Evolutionary conservation across 1,140 invertebrate genomes (phyloP).

Genomic region (Coenobita brevimanus): DNA sequence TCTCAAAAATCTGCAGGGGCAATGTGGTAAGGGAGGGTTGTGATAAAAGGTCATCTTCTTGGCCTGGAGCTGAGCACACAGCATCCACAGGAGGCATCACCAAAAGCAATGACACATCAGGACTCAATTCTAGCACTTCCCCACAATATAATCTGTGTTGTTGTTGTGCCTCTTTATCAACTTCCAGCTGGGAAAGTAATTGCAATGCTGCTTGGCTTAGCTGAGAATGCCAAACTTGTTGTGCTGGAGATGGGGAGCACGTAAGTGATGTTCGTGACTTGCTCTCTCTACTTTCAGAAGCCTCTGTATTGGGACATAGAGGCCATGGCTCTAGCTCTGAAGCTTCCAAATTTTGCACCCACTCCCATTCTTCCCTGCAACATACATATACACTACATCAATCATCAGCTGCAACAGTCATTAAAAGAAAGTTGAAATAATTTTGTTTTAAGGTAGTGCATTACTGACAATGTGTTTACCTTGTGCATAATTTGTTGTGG

Average conservation of each 20-base stretch:
- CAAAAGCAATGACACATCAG: slow-evolving; percentile 91
- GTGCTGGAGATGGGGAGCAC: slow-evolving; percentile 89
- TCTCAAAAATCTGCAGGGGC: slow-evolving; percentile 81
- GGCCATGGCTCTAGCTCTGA: slow-evolving; percentile 30
- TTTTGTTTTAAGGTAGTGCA: no score
- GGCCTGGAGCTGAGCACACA: slow-evolving; percentile 87
- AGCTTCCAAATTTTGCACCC: slow-evolving; percentile 73
- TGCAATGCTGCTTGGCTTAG: slow-evolving; percentile 74
- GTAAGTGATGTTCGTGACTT: slow-evolving; percentile 90
- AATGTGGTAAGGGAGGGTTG: slow-evolving; percentile 59
- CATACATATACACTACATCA: not conserved
- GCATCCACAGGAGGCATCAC: slow-evolving; percentile 91
- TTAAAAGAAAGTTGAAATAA: no score
- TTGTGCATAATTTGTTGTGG: no score
- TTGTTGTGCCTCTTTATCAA: slow-evolving; percentile 53
- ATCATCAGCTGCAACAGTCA: no score
- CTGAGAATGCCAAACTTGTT: slow-evolving; percentile 91
- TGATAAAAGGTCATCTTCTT: slow-evolving; percentile 74
- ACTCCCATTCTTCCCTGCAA: slow-evolving; percentile 92
- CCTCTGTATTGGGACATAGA: slow-evolving; percentile 79
- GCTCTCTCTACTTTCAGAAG: slow-evolving; percentile 92
- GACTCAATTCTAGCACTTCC: slow-evolving; percentile 92
- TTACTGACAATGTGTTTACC: no score
- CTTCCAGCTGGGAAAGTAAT: slow-evolving; percentile 46
- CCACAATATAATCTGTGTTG: slow-evolving; percentile 82